These are phyloP conservation scores for Phalacrocorax aristotelis DNA, from an alignment of 2,113 vertebrate species.

Conservation along the genomic window DNA sequence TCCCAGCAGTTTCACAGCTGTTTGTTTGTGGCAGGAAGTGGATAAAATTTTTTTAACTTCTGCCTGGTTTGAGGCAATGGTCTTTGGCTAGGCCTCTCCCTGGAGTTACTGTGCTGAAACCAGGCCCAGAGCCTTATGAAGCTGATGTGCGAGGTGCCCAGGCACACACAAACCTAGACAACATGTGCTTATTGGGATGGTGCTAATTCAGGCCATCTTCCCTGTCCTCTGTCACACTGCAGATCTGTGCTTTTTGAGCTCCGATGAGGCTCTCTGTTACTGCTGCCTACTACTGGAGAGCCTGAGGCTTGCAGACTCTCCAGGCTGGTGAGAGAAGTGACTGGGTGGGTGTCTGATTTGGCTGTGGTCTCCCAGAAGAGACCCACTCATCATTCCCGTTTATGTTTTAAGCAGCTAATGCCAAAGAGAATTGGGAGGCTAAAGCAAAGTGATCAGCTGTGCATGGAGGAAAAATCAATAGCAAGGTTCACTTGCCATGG, in stretches of 20 bases:
- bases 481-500: neutral
- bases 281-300: neutral
- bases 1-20: neutral
- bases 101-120: slow-evolving; percentile 26
- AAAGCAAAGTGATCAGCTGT: neutral
- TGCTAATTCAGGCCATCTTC: neutral
- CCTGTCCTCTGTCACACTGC: slow-evolving; percentile 3
- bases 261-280: neutral
- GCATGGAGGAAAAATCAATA: fast-evolving
- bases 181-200: neutral
- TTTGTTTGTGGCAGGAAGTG: neutral
- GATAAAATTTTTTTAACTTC: neutral
- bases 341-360: fast-evolving
- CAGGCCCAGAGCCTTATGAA: slow-evolving; percentile 13
- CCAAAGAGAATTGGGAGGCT: neutral
- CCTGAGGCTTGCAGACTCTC: neutral
- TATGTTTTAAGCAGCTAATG: neutral
- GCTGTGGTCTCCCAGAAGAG: neutral
- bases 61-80: neutral
- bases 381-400: neutral
- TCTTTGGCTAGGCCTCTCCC: slow-evolving; percentile 6
- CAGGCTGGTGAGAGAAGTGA: neutral
- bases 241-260: slow-evolving; percentile 34
- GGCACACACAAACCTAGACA: slow-evolving; percentile 28
- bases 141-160: slow-evolving; percentile 3